Evolutionary conservation across 2,113 vertebrate species (phyloP), one percentile per base, ranked within the genome.

Genomic region (Petroica traversi): DNA sequence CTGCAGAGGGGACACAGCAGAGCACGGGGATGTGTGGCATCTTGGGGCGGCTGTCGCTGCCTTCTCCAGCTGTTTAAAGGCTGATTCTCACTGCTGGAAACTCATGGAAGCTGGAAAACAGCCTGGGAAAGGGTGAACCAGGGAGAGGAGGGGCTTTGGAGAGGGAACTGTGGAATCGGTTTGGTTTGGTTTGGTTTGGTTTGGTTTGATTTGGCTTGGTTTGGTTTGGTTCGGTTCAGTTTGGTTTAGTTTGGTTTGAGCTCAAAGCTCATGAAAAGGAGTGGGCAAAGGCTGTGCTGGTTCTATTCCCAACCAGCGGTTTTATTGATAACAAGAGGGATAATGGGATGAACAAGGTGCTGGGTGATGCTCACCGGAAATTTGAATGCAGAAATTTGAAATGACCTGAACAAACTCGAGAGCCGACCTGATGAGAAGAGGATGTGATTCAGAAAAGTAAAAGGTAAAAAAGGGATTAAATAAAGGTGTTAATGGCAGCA

Each of bases 21-120:
- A 6, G 43, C 43, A 26, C 58, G 2, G 57, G 5, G 15, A 5
- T 7, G 4, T 55, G 33, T 0, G 11, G 11, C 9, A 2, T 7
- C 40, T 41, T 12, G 61, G 12, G 55, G 8, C 20, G 19, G 43
- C n/a, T 29, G 0, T 9, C 2, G 4, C 19, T 1, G 3, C 34
- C 28, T 40, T 18, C 38, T 79, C 15, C 31, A 17, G 25, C 9
- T 54, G 34, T 55, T 51, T 2, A 4, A 29, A 61, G 24, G 11
- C 14, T 33, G 5, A 6, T 55, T 46, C 23, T 43, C 33, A 3
- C 59, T 48, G 49, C 49, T 17, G 26, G 2, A 63, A 63, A 12
- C 29, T 11, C 19, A 20, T 5, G 20, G 2, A 63, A 55, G 26
- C 48, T 51, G 15, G 34, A 26, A 76, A 81, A 68, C 24, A 36